phyloP scores from a whole-genome alignment of 2,797 vertebrate genomes.

The Sebastes melanostomus region DNA sequence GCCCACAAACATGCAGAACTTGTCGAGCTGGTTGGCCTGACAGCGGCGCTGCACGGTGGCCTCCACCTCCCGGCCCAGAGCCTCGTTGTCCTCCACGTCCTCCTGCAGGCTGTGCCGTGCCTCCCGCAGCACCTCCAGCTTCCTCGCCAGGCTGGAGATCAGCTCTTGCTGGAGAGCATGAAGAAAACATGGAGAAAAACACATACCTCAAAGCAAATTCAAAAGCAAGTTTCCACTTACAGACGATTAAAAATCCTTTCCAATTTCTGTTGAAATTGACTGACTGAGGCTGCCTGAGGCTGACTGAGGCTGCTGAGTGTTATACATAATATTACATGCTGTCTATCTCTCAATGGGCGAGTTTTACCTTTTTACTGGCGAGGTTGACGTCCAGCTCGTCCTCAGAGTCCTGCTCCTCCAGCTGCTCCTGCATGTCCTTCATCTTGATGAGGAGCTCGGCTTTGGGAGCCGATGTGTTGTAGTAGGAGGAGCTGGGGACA shows the following conservation, averaged over 20 bases:
- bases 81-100: conserved; percentile 92
- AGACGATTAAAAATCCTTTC: too few relatives aligned
- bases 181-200: not conserved
- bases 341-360: not conserved
- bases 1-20: conserved; percentile 97
- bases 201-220: not conserved
- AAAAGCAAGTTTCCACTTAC: too few relatives aligned
- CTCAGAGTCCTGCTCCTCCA: conserved; percentile 85
- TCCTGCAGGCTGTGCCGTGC: conserved; percentile 92
- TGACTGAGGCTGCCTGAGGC: too few relatives aligned
- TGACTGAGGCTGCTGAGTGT: not conserved
- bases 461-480: conserved; percentile 94
- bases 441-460: conserved; percentile 96
- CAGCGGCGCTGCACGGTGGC: conserved; percentile 89
- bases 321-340: not conserved
- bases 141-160: conserved; percentile 93
- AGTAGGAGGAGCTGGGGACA: conserved; percentile 93
- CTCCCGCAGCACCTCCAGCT: conserved; percentile 92
- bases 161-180: conserved; percentile 91
- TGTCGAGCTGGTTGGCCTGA: conserved; percentile 96
- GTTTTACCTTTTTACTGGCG: conserved; percentile 90
- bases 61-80: conserved; percentile 93
- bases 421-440: conserved; percentile 90
- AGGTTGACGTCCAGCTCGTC: conserved; percentile 89
- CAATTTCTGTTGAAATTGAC: too few relatives aligned